Percentiles rank a stretch among this genome's conserved stretches.
Evolutionary conservation across 2,113 vertebrate species (phyloP).

Genomic region (Hydrochoerus hydrochaeris): DNA sequence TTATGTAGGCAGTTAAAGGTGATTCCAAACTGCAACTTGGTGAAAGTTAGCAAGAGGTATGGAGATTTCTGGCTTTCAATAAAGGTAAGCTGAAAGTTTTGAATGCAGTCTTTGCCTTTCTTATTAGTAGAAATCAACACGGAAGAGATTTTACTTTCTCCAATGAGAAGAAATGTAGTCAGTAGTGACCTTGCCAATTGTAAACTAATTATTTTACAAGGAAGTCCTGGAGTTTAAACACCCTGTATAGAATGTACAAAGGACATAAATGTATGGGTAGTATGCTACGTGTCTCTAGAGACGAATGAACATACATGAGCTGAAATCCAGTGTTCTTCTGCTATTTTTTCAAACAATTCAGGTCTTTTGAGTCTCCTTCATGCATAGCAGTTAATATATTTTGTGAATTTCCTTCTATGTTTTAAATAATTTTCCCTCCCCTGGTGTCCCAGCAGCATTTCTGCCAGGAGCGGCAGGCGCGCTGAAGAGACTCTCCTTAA

Average conservation of each 20-base stretch:
- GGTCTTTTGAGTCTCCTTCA: slow-evolving; percentile 60
- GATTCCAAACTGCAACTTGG: not conserved
- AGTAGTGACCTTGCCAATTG: not conserved
- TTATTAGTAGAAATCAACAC: not conserved
- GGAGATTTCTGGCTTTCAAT: not conserved
- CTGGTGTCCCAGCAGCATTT: not conserved
- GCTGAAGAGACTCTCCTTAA: slow-evolving; percentile 67
- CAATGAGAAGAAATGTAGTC: not conserved
- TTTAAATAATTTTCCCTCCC: slow-evolving; percentile 82
- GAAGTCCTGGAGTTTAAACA: not conserved
- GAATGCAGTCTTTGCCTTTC: not conserved
- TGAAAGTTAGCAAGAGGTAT: slow-evolving; percentile 39
- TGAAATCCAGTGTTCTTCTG: not conserved
- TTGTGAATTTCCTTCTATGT: slow-evolving; percentile 65
- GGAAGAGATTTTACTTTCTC: slow-evolving; percentile 21
- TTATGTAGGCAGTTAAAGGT: slow-evolving; percentile 13
- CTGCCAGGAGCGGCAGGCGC: not conserved
- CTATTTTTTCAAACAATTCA: not conserved
- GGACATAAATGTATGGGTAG: not conserved
- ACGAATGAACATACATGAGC: not conserved
- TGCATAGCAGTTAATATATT: slow-evolving; percentile 55
- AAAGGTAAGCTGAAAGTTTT: not conserved
- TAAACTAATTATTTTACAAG: not conserved
- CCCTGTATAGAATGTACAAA: not conserved
- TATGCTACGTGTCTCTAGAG: not conserved